phyloP scores from a whole-genome alignment of 2,888 invertebrate genomes.

The Stenotaenia linearis region DNA sequence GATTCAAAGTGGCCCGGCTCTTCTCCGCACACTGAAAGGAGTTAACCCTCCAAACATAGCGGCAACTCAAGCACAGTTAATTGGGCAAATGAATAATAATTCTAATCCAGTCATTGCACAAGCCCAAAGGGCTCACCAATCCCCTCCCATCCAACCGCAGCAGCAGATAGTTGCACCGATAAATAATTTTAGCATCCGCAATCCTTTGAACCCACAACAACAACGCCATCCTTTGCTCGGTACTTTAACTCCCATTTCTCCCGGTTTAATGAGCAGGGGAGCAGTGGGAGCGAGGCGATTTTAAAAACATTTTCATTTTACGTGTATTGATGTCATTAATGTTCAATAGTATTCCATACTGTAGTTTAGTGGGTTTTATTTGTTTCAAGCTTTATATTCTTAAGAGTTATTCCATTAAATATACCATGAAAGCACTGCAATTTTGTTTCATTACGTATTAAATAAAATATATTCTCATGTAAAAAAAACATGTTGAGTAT shows the following conservation, averaged over 20 bases:
- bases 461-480: not conserved
- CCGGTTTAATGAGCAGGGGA: not conserved
- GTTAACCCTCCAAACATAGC: not conserved
- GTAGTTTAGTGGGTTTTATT: not conserved
- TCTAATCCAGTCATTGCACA: not conserved
- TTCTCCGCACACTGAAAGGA: slow-evolving; percentile 42
- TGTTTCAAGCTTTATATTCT: not conserved
- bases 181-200: not conserved
- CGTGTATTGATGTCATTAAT: not conserved
- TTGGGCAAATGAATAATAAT: not conserved
- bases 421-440: not conserved
- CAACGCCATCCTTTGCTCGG: slow-evolving; percentile 28
- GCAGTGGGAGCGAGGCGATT: not conserved
- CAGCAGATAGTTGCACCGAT: not conserved
- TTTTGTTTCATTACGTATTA: not conserved
- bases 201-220: not conserved
- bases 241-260: not conserved
- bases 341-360: not conserved
- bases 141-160: not conserved
- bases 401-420: not conserved
- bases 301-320: not conserved
- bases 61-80: not conserved
- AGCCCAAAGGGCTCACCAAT: not conserved
- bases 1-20: slow-evolving; percentile 48
- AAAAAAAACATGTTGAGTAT: not conserved